Base-by-base conservation (phyloP, 2,113 vertebrate species). In the Anhinga anhinga region DNA sequence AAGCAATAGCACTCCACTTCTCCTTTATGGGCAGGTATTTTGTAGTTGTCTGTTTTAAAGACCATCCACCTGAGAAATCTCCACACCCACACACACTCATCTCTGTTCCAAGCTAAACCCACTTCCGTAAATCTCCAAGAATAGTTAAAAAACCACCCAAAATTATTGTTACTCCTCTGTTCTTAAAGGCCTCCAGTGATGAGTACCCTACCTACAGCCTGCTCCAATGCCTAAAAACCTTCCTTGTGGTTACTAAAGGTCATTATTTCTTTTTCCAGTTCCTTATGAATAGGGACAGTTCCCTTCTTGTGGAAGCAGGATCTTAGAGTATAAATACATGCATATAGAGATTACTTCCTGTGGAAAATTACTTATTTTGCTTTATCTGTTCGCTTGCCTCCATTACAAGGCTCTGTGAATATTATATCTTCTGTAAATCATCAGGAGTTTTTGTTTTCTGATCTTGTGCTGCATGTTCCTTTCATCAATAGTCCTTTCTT, bases 121-220 rank as follows among this genome's bases (percentile, higher is more conserved):
- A 36, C 38, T 59, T 59, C 19, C 52, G 40, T 34, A 70, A 72
- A 38, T 5, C 12, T 52, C 11, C 11, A 82, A 52, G 18, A 82
- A 58, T 0, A 59, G 23, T 22, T 53, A 12, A 19, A 65, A 44
- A n/a, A 13, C 2, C 5, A 2, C 7, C 15, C 5, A 4, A 0
- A 30, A 38, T 18, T 40, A 30, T 6, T 30, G 3, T 67, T 59
- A 53, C 7, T 86, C 2, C 20, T 69, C n/a, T n/a, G 21, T 59
- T 83, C 19, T 83, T 72, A 66, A 72, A 61, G 19, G 34, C 14
- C n/a, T 65, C 30, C 34, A 65, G 20, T 29, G n/a, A 78, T 4
- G 10, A 13, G 52, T 26, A 69, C 6, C n/a, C 16, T 67, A 58
- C 12, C 15, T 58, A 71, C 36, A 53, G 36, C 3, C 32, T 76